Conservation (phyloP, 2,888 invertebrate species). For the Sphecodes monilicornis region DNA sequence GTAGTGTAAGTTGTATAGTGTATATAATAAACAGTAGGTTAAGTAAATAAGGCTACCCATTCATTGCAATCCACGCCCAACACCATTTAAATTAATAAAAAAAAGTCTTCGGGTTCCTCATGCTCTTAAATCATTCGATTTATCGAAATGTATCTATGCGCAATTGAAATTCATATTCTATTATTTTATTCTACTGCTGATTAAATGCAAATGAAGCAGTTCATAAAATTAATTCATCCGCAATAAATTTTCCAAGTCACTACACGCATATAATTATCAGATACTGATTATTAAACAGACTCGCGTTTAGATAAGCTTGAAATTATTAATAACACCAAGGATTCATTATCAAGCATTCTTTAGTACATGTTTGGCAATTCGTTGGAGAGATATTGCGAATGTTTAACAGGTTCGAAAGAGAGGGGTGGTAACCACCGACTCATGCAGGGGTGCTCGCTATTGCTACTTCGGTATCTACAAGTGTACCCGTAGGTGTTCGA, state of each 20-base stretch:
- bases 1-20: too few relatives aligned
- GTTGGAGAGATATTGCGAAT: background rate
- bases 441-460: constrained; percentile 55
- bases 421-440: constrained; percentile 62
- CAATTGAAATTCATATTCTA: background rate
- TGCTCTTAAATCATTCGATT: too few relatives aligned
- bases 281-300: background rate
- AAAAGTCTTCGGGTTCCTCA: too few relatives aligned
- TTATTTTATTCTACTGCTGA: background rate
- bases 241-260: background rate
- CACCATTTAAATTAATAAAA: too few relatives aligned
- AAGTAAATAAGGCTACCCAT: too few relatives aligned
- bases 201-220: background rate
- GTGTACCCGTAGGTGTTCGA: constrained; percentile 48
- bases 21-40: too few relatives aligned
- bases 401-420: constrained; percentile 27
- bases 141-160: too few relatives aligned
- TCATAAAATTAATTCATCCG: background rate
- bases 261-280: background rate
- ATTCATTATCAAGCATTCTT: background rate
- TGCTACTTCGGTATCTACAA: constrained; percentile 33
- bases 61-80: too few relatives aligned
- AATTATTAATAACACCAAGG: background rate
- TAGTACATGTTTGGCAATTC: background rate
- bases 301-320: background rate